A percentile compares a stretch with the other conserved stretches of the same genome.
These are phyloP conservation scores for Gavia stellata DNA, from an alignment of 2,113 vertebrate genomes.

Conservation along the genomic window DNA sequence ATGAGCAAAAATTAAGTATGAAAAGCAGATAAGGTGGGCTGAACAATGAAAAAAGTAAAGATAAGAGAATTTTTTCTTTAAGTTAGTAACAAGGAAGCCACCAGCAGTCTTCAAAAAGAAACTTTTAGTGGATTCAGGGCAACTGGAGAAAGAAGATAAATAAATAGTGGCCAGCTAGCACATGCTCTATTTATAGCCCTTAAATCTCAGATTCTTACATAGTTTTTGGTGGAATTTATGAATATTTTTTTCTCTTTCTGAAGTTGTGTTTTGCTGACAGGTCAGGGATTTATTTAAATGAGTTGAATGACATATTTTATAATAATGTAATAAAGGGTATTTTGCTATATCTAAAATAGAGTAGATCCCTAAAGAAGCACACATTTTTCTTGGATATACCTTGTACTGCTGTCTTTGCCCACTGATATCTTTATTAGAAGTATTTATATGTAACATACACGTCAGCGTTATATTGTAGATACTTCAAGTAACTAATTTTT, in stretches of 20 bases:
- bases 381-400: background rate
- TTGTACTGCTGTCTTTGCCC: background rate
- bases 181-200: background rate
- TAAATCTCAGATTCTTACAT: background rate
- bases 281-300: background rate
- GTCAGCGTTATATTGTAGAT: background rate
- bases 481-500: background rate
- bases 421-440: background rate
- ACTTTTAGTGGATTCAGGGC: background rate
- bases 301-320: background rate
- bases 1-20: background rate
- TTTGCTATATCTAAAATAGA: background rate
- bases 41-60: background rate
- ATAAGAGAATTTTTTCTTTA: background rate
- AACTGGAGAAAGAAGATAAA: background rate
- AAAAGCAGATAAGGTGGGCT: background rate
- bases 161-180: background rate
- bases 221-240: background rate
- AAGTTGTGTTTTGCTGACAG: background rate
- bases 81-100: background rate
- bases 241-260: background rate
- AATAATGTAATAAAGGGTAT: background rate
- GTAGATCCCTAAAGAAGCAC: background rate
- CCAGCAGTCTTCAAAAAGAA: background rate
- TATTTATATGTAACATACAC: background rate